Base-by-base conservation (phyloP, 92 coral and sea anemone genomes). In the Porites cylindrica region DNA sequence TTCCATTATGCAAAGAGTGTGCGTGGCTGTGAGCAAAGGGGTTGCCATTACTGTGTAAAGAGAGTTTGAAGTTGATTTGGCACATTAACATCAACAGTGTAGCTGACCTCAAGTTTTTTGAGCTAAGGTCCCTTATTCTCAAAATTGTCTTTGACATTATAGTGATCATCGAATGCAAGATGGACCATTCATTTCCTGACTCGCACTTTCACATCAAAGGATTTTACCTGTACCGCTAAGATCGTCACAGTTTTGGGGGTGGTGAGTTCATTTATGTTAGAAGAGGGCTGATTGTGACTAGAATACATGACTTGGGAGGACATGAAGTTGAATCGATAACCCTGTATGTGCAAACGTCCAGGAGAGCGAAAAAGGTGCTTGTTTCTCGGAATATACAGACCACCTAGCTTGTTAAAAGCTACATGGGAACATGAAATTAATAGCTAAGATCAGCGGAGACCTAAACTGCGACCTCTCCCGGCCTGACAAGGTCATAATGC, bases 101-200 rank as follows among this genome's bases (percentile, higher is more conserved):
- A 2, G 81, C 59, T 17, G 81, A 62, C 66, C 17, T 76, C 23
- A 51, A 76, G 52, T 76, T 47, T 19, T 47, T 12, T 11, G 81
- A 53, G 19, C 38, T 78, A 69, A 78, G 60, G 65, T 78, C 70
- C 32, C 51, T 61, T 52, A 61, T 78, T 53, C 83, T 50, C 21
- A 26, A 58, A 59, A 61, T 26, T 26, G 13, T 64, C 17, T 64
- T 10, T 2, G 70, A 65, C 70, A 65, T 65, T 65, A 24, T 65
- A 7, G 21, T 65, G 18, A 19, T 65, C 21, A 66, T 14, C 10
- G 82, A 78, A 78, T 51, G 66, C 17, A 7, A 43, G 63, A 23
- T 78, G 51, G 82, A 78, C 51, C 8, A 51, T 58, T 18, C 82
- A 19, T 78, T 78, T 78, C 82, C 82, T 78, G 82, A 78, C 51